These are phyloP conservation scores for Epinotia nisella DNA, from an alignment of 2,888 invertebrate genomes.

Conservation along the genomic window DNA sequence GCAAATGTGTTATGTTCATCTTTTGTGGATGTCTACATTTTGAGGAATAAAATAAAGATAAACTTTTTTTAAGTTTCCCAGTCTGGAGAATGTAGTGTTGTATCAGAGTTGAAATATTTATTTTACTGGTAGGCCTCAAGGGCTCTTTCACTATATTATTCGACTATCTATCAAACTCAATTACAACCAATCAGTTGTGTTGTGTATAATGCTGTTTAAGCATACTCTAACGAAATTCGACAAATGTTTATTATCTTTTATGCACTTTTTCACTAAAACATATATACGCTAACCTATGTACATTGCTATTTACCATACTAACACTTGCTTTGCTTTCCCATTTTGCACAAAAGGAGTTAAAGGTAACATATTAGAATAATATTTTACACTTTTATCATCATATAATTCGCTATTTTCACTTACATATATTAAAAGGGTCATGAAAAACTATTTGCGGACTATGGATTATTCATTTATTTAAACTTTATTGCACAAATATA, in stretches of 20 bases:
- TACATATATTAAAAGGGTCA: no score
- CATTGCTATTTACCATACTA: slow-evolving; percentile 56
- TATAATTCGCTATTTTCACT: background rate
- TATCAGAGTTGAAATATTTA: background rate
- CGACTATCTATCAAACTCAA: background rate
- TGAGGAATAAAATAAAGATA: background rate
- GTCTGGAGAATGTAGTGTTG: background rate
- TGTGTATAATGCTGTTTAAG: no score
- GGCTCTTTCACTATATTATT: background rate
- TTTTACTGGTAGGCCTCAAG: background rate
- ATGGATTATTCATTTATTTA: no score
- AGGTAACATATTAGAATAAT: slow-evolving; percentile 60
- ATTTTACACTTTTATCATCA: background rate
- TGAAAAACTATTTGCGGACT: no score
- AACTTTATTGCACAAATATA: no score
- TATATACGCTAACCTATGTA: background rate
- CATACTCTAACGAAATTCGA: no score
- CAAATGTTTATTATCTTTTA: no score
- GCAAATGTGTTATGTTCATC: no score
- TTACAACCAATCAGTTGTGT: no score
- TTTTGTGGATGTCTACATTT: background rate
- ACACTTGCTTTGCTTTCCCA: slow-evolving; percentile 70
- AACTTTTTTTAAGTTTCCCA: background rate
- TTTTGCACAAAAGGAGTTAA: slow-evolving; percentile 76
- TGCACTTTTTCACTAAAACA: background rate